These are phyloP conservation scores for Neocloeon triangulifer DNA, from an alignment of 1,140 invertebrate genomes.

Conservation along the genomic window DNA sequence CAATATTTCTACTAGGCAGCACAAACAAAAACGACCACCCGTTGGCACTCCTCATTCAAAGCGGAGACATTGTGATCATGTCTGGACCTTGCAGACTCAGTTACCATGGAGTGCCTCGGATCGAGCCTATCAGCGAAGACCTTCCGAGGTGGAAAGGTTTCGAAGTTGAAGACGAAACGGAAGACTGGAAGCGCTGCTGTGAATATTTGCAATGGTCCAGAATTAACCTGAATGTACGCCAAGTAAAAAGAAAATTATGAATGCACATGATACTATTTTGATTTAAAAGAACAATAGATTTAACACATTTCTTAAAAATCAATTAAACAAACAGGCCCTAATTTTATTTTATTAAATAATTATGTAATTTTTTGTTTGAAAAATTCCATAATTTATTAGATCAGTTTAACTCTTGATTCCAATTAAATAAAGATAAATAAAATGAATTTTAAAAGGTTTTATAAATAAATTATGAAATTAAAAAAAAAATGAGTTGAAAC, in stretches of 20 bases:
- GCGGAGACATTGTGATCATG: conserved; percentile 70
- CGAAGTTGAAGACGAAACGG: conserved; percentile 5
- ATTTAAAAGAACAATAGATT: too few species aligned
- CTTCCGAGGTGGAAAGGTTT: conserved; percentile 2
- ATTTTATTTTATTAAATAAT: too few species aligned
- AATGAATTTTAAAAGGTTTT: not conserved
- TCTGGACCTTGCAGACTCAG: conserved; percentile 43
- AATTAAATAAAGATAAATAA: too few species aligned
- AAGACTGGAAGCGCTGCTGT: conserved; percentile 26
- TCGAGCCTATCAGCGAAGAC: conserved; percentile 23
- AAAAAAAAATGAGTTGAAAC: too few species aligned
- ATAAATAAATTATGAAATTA: not conserved
- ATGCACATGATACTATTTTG: too few species aligned
- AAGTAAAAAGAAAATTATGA: conserved; percentile 28
- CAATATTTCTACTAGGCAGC: conserved; percentile 67
- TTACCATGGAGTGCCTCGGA: conserved; percentile 67
- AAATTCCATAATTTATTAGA: too few species aligned
- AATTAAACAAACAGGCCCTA: too few species aligned
- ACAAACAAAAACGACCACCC: conserved; percentile 33
- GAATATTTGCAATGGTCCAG: conserved; percentile 32
- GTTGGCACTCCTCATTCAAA: conserved; percentile 40
- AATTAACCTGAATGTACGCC: conserved; percentile 56
- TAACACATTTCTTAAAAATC: too few species aligned
- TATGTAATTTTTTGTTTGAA: too few species aligned
- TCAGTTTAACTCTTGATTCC: too few species aligned